Base-by-base conservation (phyloP, 2,888 invertebrate species). In the Stomorhina lunata region DNA sequence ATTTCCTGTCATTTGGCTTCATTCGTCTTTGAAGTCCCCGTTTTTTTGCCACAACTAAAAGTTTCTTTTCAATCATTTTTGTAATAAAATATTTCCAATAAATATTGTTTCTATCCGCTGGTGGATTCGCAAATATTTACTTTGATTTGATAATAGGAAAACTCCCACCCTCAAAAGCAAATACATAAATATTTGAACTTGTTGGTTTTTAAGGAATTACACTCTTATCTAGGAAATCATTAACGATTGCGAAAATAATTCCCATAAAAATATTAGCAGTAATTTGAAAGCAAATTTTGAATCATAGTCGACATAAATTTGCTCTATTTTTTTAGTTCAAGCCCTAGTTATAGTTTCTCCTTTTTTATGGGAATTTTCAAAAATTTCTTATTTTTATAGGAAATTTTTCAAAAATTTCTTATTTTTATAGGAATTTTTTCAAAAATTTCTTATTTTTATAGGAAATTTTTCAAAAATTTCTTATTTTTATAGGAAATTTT, bases 81-180 rank as follows among this genome's bases (percentile, higher is more conserved):
- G 37, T 37, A 50, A 68, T 76, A 40, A 76, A 68, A 59, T 59
- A 68, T 59, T 57, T 22, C 15, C 48, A 29, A 37, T 22, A 59
- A 68, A 59, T 50, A 59, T 50, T 40, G 32, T 7, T 57, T 37
- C 12, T 4, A 37, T 34, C 17, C 9, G 7, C 20, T n/a, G 6
- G 7, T 34, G 3, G n/a, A 37, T 15, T 27, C 40, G 17, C 29
- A 76, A 59, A 59, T 68, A 68, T 68, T 48, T 68, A 50, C 48
- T 55, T 65, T 57, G 34, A 68, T 59, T 57, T 48, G 20, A 55
- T 55, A 17, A 32, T 27, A 53, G 29, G 2, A 7, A 40, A 69
- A 17, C 32, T 53, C 40, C 63, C 73, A 63, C 45, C 71, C 73
- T 45, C 61, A 66, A 66, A 25, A 68, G 25, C 12, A 43, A 29